Evolutionary conservation across 2,888 invertebrate species (phyloP), one percentile per base, ranked within the genome.

Genomic region (Heliconius cydno): DNA sequence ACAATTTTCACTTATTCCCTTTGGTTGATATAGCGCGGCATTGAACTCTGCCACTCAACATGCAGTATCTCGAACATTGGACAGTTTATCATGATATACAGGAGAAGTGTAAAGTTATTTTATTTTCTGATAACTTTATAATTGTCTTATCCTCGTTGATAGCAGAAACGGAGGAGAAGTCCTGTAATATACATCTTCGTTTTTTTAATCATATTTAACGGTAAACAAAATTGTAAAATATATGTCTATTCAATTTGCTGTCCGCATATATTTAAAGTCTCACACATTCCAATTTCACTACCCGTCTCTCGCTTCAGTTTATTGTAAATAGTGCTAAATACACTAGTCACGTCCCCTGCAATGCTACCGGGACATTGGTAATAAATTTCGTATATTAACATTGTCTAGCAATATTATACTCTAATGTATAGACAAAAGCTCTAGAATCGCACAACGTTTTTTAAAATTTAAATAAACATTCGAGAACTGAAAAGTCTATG

Each of bases 401-500:
- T 25, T 60, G 34, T 71, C 52, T 28, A 41, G 60, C 67, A 46
- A 67, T 67, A 41, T 52, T 78, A 46, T 46, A 41, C 76, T 65
- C 57, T 57, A 67, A 52, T 46, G 6, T 63, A 30, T 74, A 71
- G 46, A 46, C 77, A 76, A 52, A 78, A 63, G 74, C 25, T 52
- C 52, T 73, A 75, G 63, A 76, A 76, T 67, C 57, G 76, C 41
- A n/a, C n/a, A 67, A 41, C 13, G 9, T n/a, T 57, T 3, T 63
- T 68, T 78, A 81, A 66, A 72, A 52, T 79, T 77, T 78, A 77
- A 85, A 87, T 84, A 85, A 85, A 85, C 87, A 85, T 85, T 86
- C 86, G 86, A 86, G 85, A 87, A 85, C 85, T 85, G 86, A 83
- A 86, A 87, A 86, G 87, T 86, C 88, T 86, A 84, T 83, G 86